These are phyloP conservation scores for Araneus ventricosus DNA, from an alignment of 1,140 invertebrate species.

Conservation along the genomic window DNA sequence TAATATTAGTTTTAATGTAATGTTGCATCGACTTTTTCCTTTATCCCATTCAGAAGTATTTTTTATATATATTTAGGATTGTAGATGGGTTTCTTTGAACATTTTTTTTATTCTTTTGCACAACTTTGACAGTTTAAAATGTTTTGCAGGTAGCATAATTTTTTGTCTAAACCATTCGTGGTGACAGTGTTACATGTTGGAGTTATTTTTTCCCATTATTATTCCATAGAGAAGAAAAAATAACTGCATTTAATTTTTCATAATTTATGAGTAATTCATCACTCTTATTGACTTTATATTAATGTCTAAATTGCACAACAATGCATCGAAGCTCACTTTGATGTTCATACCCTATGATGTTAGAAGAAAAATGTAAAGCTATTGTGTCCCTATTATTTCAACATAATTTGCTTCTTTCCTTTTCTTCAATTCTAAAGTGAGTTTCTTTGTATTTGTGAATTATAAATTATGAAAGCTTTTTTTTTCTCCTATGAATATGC, in stretches of 20 bases:
- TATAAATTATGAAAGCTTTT: not conserved
- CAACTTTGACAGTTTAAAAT: not conserved
- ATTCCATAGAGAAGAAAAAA: not conserved
- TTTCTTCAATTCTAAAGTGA: not conserved
- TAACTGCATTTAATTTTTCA: not conserved
- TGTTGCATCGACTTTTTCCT: not conserved
- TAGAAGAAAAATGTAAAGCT: not conserved
- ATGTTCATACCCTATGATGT: not conserved
- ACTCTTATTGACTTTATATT: too few relatives aligned
- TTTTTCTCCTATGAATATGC: not conserved
- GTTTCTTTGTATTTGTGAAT: conserved; percentile 9
- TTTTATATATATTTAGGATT: not conserved
- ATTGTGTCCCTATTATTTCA: not conserved
- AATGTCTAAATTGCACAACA: not conserved
- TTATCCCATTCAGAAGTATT: not conserved
- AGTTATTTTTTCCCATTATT: not conserved
- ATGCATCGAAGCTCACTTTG: not conserved
- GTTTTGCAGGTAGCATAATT: not conserved
- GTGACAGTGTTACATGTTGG: not conserved
- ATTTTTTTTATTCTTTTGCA: not conserved
- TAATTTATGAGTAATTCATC: not conserved
- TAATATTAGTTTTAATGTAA: not conserved
- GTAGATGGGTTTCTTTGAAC: not conserved
- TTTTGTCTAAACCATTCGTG: not conserved
- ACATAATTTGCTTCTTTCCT: not conserved